Conservation (phyloP, 2,113 vertebrate species). For the Poicephalus meyeri region DNA sequence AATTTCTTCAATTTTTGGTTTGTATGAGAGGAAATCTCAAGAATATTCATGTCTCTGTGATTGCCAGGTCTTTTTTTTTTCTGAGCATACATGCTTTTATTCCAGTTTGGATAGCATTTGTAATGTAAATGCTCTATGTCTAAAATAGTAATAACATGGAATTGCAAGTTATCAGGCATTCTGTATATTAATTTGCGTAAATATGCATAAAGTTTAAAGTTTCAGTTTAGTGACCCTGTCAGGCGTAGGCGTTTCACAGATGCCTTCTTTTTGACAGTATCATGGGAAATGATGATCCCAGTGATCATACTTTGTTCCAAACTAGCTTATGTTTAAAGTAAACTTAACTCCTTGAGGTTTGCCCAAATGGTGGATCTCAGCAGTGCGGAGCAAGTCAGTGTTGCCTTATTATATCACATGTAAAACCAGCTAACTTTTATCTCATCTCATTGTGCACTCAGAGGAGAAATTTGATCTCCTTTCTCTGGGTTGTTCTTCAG, state of each 20-base stretch:
- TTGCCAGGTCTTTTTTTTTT: not conserved
- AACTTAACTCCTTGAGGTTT: not conserved
- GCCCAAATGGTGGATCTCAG: not conserved
- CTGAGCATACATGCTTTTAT: not conserved
- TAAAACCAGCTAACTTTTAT: not conserved
- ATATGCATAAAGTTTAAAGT: not conserved
- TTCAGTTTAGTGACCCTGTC: not conserved
- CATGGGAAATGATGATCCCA: not conserved
- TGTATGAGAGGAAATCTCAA: not conserved
- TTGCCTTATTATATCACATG: accelerated
- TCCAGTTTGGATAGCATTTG: not conserved
- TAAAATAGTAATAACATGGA: not conserved
- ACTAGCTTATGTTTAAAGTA: not conserved
- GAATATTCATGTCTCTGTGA: not conserved
- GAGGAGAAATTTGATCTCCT: not conserved
- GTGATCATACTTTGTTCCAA: not conserved
- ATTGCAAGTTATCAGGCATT: not conserved
- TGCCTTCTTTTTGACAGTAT: not conserved
- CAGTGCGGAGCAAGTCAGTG: not conserved
- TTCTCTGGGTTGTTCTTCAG: not conserved
- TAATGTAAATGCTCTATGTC: not conserved
- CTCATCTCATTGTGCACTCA: not conserved
- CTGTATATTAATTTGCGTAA: not conserved
- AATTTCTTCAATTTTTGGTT: not conserved
- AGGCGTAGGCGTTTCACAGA: not conserved